Conservation (phyloP, 2,888 invertebrate species). For the Malthinus seriepunctatus region DNA sequence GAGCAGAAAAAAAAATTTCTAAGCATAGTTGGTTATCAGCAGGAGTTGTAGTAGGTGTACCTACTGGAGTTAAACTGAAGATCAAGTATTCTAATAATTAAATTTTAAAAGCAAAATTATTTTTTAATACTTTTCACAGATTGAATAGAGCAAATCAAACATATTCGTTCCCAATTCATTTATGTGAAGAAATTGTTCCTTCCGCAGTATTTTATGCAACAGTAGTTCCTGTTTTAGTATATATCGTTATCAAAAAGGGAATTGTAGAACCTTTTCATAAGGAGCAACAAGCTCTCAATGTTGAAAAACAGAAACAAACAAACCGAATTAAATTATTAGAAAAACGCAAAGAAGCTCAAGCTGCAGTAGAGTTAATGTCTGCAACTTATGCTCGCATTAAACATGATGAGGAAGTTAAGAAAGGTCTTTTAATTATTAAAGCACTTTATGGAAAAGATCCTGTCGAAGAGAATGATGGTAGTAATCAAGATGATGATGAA, state of each 20-base stretch:
- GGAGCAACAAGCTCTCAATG: constrained; percentile 76
- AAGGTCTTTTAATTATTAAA: constrained; percentile 83
- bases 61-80: constrained; percentile 86
- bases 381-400: constrained; percentile 85
- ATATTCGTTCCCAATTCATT: constrained; percentile 85
- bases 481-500: constrained; percentile 53
- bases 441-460: constrained; percentile 79
- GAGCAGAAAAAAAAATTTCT: constrained; percentile 90
- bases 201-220: constrained; percentile 94
- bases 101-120: constrained; percentile 8
- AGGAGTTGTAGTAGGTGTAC: constrained; percentile 81
- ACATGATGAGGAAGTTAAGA: constrained; percentile 77
- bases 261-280: constrained; percentile 83
- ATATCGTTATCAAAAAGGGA: constrained; percentile 80
- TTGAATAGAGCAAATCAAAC: constrained; percentile 85
- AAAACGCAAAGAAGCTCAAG: constrained; percentile 81
- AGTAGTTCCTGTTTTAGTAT: constrained; percentile 80
- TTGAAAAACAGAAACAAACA: constrained; percentile 80
- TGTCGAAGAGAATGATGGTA: constrained; percentile 35
- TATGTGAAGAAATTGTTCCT: constrained; percentile 88
- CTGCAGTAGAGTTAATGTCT: constrained; percentile 88
- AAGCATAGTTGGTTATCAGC: constrained; percentile 87
- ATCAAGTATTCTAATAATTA: constrained; percentile 66
- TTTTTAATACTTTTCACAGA: constrained; percentile 55
- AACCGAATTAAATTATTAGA: constrained; percentile 78